Conservation (phyloP, 2,888 invertebrate genomes). For the Epistrophella euchroma region DNA sequence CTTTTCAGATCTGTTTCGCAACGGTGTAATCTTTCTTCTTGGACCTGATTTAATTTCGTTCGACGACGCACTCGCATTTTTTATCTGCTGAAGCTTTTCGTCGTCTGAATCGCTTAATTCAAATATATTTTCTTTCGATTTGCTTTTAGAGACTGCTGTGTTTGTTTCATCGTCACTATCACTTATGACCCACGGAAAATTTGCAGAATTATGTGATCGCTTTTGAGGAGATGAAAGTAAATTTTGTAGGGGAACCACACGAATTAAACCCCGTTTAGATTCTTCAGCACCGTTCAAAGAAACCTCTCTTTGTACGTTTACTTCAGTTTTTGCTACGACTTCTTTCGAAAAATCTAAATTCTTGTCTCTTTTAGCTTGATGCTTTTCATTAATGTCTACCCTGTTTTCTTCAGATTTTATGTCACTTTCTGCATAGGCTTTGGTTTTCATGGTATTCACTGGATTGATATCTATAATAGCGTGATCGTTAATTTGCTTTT, state of each 20-base stretch:
- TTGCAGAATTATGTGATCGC: background rate
- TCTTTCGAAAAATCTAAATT: too few species aligned
- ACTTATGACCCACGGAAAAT: conserved; percentile 51
- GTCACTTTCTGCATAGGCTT: background rate
- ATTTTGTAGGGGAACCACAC: conserved; percentile 60
- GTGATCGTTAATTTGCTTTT: background rate
- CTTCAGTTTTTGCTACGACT: background rate
- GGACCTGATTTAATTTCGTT: conserved; percentile 27
- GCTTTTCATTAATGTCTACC: background rate
- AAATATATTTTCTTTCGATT: conserved; percentile 15
- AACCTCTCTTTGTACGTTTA: background rate
- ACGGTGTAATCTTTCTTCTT: conserved; percentile 25
- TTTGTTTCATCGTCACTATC: conserved; percentile 49
- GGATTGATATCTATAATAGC: background rate
- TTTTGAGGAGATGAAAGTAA: conserved; percentile 46
- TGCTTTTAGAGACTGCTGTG: background rate
- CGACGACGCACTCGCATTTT: background rate
- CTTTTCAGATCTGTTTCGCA: conserved; percentile 19
- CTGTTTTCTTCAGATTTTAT: background rate
- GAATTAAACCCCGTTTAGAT: conserved; percentile 46
- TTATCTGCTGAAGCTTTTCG: background rate
- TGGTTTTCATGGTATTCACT: background rate
- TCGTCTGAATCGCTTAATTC: conserved; percentile 63
- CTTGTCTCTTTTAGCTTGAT: background rate
- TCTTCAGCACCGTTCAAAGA: background rate